Evolutionary conservation across 1,140 invertebrate species (phyloP), one percentile per base, ranked within the genome.

Genomic region (Rhyacophila brunnea): DNA sequence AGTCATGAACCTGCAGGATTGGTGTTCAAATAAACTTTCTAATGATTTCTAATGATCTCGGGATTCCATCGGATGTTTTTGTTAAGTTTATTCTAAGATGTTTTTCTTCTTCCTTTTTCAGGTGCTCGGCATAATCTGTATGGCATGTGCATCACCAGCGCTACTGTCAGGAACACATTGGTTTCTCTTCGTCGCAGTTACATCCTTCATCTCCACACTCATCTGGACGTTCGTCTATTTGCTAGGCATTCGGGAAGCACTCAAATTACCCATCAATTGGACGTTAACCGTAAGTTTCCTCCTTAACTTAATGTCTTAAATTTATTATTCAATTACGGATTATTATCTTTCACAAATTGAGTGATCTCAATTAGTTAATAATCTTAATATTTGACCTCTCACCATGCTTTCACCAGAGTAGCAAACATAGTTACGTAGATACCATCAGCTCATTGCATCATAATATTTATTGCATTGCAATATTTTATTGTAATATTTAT

Each of bases 191-290:
- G 90, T 92, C 11, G 87, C 85, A 1, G 87, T 89, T 28, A 84
- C 85, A 19, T 83, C 85, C 45, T 94, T 94, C 75, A 91, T 93
- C 51, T 80, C 86, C 14, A 92, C 87, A 0, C 74, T 92, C n/a
- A 78, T 93, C 58, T 90, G 91, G 89, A 82, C 84, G 36, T 85
- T 89, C 68, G 81, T 91, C 38, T 93, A 92, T 69, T 74, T 93
- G 34, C 79, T 93, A 49, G 87, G 88, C 17, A 83, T 93, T 45
- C 83, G 88, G 50, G 89, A 91, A 66, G 85, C 86, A 6, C 75
- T 92, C 10, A 87, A 84, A 66, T 70, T 92, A 14, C 87, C 89
- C 18, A 87, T 93, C 65, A 89, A 92, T 66, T 93, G 91, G 92
- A 82, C 92, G 58, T 73, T 90, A 47, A 85, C 88, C 66, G 91